phyloP scores from a whole-genome alignment of 2,797 vertebrate genomes.

The Eulemur albifrons region DNA sequence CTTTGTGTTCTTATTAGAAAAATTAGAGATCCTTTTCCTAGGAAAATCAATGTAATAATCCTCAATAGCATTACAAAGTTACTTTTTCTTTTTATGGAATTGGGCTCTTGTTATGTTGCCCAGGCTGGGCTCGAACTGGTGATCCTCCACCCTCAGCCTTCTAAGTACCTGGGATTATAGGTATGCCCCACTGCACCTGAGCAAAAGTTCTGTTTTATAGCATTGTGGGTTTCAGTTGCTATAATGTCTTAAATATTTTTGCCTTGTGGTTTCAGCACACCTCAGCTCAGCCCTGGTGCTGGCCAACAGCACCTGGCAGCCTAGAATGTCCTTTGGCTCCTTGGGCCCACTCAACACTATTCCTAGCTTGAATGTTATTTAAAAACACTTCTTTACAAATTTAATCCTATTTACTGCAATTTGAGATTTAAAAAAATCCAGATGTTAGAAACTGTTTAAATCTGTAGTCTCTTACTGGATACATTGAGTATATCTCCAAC shows the following conservation, averaged over 20 bases:
- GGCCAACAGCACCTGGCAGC: neutral
- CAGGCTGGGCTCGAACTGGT: neutral
- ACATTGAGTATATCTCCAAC: neutral
- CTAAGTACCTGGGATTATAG: neutral
- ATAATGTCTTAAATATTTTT: neutral
- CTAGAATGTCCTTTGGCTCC: neutral
- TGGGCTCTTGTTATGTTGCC: neutral
- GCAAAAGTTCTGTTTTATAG: neutral
- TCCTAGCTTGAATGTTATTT: neutral
- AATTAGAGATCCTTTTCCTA: neutral
- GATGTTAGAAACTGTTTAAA: neutral
- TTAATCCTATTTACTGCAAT: neutral
- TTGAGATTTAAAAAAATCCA: neutral
- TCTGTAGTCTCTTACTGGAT: neutral
- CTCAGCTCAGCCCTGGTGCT: neutral
- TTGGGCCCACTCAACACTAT: neutral
- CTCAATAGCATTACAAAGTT: neutral
- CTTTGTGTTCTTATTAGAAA: neutral
- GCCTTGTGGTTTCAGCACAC: neutral
- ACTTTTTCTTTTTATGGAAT: neutral
- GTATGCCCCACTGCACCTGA: neutral
- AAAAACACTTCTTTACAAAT: neutral
- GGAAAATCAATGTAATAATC: neutral
- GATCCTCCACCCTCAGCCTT: neutral
- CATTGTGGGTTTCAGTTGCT: neutral